Percentiles rank a stretch among this genome's conserved stretches.
These are phyloP conservation scores for Archivesica marissinica DNA, from an alignment of 1,140 invertebrate species.

Conservation along the genomic window DNA sequence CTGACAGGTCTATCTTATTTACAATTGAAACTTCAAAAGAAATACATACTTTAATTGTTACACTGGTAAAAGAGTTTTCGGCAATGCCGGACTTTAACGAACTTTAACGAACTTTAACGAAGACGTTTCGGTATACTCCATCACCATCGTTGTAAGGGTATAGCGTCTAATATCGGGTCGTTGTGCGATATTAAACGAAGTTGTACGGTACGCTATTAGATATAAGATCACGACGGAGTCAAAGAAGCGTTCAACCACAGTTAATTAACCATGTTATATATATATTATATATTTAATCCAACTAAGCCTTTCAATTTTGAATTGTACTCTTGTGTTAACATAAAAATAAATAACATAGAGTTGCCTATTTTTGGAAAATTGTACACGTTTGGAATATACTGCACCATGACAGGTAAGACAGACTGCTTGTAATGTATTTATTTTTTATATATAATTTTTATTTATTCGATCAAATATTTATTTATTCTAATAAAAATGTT, in stretches of 20 bases:
- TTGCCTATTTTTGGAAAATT: too few species aligned
- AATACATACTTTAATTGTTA: slow-evolving; percentile 51
- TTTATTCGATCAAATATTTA: too few species aligned
- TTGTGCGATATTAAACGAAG: not conserved
- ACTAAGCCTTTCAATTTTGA: too few species aligned
- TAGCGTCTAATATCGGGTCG: not conserved
- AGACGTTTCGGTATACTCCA: not conserved
- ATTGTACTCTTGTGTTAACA: too few species aligned
- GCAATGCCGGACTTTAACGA: not conserved
- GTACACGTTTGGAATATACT: too few species aligned
- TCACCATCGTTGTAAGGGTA: not conserved
- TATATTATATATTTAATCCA: not conserved
- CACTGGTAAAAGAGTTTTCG: slow-evolving; percentile 24
- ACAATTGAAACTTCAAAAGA: slow-evolving; percentile 46
- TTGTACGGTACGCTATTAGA: too few species aligned
- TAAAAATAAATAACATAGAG: too few species aligned
- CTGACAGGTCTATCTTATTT: slow-evolving; percentile 33
- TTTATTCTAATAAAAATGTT: too few species aligned
- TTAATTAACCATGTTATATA: slow-evolving; percentile 26
- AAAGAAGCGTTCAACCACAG: not conserved
- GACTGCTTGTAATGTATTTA: too few species aligned
- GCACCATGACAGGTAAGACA: too few species aligned
- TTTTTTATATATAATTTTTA: too few species aligned
- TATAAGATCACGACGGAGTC: not conserved
- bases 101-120: not conserved